Evolutionary conservation across 1,140 invertebrate genomes (phyloP), one percentile per base, ranked within the genome.

Genomic region (Meloidogyne exigua): DNA sequence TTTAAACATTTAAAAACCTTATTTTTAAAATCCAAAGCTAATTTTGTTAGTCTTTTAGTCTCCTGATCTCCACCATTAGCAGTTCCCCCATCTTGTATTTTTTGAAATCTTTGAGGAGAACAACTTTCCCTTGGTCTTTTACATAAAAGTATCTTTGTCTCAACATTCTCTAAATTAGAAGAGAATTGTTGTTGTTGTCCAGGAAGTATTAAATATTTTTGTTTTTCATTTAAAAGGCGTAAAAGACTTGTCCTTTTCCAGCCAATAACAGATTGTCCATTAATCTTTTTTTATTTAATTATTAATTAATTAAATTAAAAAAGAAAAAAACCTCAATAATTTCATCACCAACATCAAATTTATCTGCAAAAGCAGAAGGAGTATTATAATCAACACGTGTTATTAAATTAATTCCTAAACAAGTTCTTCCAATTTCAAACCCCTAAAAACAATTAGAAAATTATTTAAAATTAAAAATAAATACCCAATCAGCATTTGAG

Each of bases 321-420:
- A 67, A 28, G 12, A 75, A 13, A 18, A 23, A 21, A 26, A 83
- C 81, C 49, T 83, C 81, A 11, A 81, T 21, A 64, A 81, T 75
- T 73, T 81, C 80, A 69, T 81, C 80, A 12, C 80, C 80, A 28
- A 68, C 81, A 63, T 83, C 76, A 21, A 81, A 23, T 67, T 80
- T 80, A 28, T 63, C 77, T 44, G 82, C 39, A 28, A 74, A 63
- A 39, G 26, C 69, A 49, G 69, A 32, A 9, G 77, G 64, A 71
- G 68, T 36, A 23, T 80, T 80, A n/a, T 44, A 68, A 63, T 70
- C 36, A 11, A 81, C 82, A 21, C 28, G 76, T 5, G 81, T 81
- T 23, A 81, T 68, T 36, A 81, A 65, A 66, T 75, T 66, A 32
- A 83, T 79, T 7, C 80, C 80, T 36, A 62, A 44, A 28, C 57